Conservation (phyloP, 2,797 vertebrate genomes). For the Microctenopoma lineatum region DNA sequence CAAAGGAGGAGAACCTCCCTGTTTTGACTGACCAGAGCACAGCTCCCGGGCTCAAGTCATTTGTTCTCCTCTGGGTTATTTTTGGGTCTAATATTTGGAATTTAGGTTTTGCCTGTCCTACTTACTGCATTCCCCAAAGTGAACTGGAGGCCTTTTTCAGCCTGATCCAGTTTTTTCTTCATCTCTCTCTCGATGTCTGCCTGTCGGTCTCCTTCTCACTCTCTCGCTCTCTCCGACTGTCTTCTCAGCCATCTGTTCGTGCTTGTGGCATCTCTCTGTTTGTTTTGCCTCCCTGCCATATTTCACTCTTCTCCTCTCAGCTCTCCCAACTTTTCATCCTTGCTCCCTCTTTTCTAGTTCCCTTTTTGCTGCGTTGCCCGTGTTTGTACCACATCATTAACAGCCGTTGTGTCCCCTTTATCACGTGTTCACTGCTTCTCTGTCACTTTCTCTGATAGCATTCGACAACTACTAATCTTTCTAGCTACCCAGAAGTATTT, state of each 20-base stretch:
- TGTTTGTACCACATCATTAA: conserved; percentile 36
- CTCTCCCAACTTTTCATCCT: conserved; percentile 42
- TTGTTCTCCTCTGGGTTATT: conserved; percentile 71
- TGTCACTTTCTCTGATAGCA: conserved; percentile 13
- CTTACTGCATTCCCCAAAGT: conserved; percentile 78
- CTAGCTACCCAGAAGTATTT: neutral
- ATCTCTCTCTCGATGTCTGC: conserved; percentile 21
- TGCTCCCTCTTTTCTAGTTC: conserved; percentile 25
- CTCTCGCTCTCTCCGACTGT: conserved; percentile 40
- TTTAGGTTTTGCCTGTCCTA: conserved; percentile 79
- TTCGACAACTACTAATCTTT: conserved; percentile 3
- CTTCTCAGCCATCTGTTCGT: conserved; percentile 74
- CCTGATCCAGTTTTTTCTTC: conserved; percentile 77
- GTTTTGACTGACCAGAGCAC: conserved; percentile 57
- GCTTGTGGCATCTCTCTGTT: conserved; percentile 69
- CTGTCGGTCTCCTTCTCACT: conserved; percentile 20
- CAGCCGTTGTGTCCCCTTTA: conserved; percentile 15
- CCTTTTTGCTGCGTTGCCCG: conserved; percentile 15
- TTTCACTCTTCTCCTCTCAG: conserved; percentile 61
- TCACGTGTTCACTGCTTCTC: neutral
- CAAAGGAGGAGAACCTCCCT: conserved; percentile 36
- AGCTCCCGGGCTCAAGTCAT: conserved; percentile 52
- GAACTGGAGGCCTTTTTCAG: conserved; percentile 75
- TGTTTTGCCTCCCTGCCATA: conserved; percentile 53
- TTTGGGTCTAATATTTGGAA: conserved; percentile 65